These are phyloP conservation scores for Eleutherodactylus coqui DNA, from an alignment of 2,797 vertebrate species.

Conservation along the genomic window DNA sequence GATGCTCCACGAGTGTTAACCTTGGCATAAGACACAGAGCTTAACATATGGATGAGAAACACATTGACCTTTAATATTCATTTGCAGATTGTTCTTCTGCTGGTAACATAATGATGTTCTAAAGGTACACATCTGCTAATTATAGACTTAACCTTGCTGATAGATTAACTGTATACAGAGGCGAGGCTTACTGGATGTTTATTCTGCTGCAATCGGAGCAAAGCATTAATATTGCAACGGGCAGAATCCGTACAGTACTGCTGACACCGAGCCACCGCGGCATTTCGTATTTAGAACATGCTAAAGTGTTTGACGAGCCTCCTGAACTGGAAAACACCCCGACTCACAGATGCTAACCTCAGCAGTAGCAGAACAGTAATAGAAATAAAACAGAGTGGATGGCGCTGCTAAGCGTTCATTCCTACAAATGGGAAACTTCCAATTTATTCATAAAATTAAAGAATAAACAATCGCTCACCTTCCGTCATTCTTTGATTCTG, in stretches of 20 bases:
- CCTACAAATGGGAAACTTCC: not conserved
- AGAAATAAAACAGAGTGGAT: not conserved
- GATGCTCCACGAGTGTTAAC: not conserved
- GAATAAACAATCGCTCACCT: not conserved
- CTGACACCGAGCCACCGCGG: not conserved
- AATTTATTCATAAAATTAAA: not conserved
- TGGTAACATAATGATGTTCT: not conserved
- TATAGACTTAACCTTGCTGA: not conserved
- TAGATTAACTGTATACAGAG: not conserved
- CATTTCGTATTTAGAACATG: slow-evolving; percentile 8
- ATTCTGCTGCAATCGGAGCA: too few species aligned
- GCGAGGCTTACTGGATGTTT: not conserved
- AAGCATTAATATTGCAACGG: not conserved
- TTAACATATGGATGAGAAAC: not conserved
- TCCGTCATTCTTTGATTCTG: not conserved
- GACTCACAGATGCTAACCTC: not conserved
- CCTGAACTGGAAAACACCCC: not conserved
- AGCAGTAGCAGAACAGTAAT: not conserved
- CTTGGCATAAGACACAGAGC: not conserved
- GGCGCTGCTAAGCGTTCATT: slow-evolving; percentile 3
- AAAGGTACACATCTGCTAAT: not conserved
- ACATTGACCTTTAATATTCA: not conserved
- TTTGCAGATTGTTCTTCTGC: not conserved
- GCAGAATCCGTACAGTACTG: not conserved
- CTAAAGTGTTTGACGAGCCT: not conserved